Percentiles rank a stretch among this genome's conserved stretches.
These are phyloP conservation scores for Capitulum mitella DNA, from an alignment of 2,888 invertebrate species.

Conservation along the genomic window DNA sequence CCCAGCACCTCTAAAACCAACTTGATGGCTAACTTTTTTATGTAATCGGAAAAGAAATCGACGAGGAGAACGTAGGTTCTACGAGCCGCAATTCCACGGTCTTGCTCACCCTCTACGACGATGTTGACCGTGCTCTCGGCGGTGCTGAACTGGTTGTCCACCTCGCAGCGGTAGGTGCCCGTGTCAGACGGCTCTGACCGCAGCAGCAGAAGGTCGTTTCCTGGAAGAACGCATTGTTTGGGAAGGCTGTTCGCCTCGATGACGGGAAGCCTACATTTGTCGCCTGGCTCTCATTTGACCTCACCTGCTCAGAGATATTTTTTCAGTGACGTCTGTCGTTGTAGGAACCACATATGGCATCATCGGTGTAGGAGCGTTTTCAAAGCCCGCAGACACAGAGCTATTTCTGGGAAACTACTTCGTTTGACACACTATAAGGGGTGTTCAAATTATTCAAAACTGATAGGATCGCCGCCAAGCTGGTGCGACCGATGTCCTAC, in stretches of 20 bases:
- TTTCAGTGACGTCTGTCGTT: too few relatives aligned
- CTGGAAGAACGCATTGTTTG: slow-evolving; percentile 51
- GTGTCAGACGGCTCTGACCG: slow-evolving; percentile 60
- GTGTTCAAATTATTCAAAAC: neutral
- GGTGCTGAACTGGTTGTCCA: slow-evolving; percentile 60
- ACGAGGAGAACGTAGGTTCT: too few relatives aligned
- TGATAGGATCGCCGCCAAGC: neutral
- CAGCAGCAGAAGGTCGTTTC: slow-evolving; percentile 61
- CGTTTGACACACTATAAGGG: too few relatives aligned
- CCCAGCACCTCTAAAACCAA: neutral
- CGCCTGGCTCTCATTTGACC: too few relatives aligned
- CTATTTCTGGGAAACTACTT: too few relatives aligned
- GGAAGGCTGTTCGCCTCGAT: too few relatives aligned
- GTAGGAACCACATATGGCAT: too few relatives aligned
- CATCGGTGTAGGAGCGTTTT: too few relatives aligned
- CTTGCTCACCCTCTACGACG: slow-evolving; percentile 61
- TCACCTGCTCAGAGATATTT: too few relatives aligned
- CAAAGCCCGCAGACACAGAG: slow-evolving; percentile 26
- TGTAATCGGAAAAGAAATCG: too few relatives aligned
- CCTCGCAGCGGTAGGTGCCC: slow-evolving; percentile 76
- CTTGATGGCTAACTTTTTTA: slow-evolving; percentile 32
- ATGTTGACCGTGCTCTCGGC: slow-evolving; percentile 56
- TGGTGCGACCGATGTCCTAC: neutral
- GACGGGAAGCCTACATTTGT: too few relatives aligned
- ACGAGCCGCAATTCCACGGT: too few relatives aligned